Evolutionary conservation across 2,113 vertebrate species (phyloP), one percentile per base, ranked within the genome.

Genomic region (Cricetomys ansorgei): DNA sequence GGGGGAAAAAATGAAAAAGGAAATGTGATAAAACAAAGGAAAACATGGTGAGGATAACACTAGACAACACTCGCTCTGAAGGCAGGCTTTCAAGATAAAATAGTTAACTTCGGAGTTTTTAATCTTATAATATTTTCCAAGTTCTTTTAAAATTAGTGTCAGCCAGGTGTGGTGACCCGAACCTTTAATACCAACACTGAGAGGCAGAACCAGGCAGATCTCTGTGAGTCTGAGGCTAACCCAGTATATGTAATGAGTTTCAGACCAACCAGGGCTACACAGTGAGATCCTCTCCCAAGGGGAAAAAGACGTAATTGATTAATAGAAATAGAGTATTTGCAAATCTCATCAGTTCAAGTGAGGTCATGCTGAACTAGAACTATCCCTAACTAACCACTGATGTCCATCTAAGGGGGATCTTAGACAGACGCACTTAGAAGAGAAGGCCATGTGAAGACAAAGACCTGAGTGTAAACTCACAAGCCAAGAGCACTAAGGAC

Each of bases 11-110:
- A 64, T 25, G 12, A 4, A 34, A 8, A 50, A 16, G 59, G 2
- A 85, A 48, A 86, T 86, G 43, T 86, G 43, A 70, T 27, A 45
- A 31, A 85, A 21, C 13, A 34, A 3, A 40, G 37, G 72, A 2
- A 73, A 25, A 10, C 3, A 5, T 11, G 0, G 40, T 77, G 19
- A 0, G 4, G 84, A 40, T 2, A 7, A 50, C 43, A 0, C 7
- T 2, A 15, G 5, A 5, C 1, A 21, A 40, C 11, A 3, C n/a
- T 0, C 0, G 1, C 65, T 10, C 55, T 2, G 16, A 34, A 23
- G 17, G 1, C 0, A 40, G 2, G 67, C 12, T 37, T 59, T n/a
- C 1, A 11, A 25, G 15, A 19, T 23, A 65, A 25, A 5, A 37
- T 13, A 5, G 21, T 67, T 50, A 40, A 50, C 59, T 43, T 9